Base-by-base conservation (phyloP, 2,113 vertebrate species). In the Mesembrinibis cayennensis region DNA sequence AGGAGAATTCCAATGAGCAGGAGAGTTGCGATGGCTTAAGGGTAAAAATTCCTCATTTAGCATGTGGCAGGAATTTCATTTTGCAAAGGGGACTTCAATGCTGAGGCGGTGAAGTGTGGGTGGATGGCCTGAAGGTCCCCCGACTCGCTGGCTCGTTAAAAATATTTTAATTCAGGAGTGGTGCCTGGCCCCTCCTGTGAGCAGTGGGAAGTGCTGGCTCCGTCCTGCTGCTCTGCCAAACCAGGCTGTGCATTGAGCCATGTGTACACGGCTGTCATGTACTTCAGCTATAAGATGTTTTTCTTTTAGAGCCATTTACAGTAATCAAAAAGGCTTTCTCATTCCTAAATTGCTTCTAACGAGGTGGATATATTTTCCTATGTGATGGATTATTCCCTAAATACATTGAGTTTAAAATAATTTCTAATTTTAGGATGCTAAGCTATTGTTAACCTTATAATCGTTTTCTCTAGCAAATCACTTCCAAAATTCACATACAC, bases 251-350 rank as follows among this genome's bases (percentile, higher is more conserved):
- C 21, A 1, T 36, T 20, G 9, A 53, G 45, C 32, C 36, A 1
- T 0, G 5, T 3, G 27, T 30, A 9, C 52, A 5, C 0, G 10
- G 55, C 71, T 50, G 55, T 15, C 66, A 20, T 4, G 15, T 20
- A 4, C 45, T 11, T 10, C 56, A 82, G 67, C 26, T 55, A 2
- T 2, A 4, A 61, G 47, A 49, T 55, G 40, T 10, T 59, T 30
- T 49, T 16, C 50, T 36, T 74, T 10, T 19, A n/a, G 50, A 77
- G 44, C 47, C 72, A 62, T 16, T 81, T 11, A 2, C 52, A 84
- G 84, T 4, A 26, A 62, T 44, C 80, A 19, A 3, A 65, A 72
- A 89, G 32, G 47, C 63, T 76, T 90, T 53, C 42, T 50, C 26
- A 29, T 29, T 16, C 82, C 67, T 20, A 32, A 30, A 69, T 40